These are phyloP conservation scores for Lagenorhynchus albirostris DNA, from an alignment of 2,113 vertebrate genomes.

Conservation along the genomic window DNA sequence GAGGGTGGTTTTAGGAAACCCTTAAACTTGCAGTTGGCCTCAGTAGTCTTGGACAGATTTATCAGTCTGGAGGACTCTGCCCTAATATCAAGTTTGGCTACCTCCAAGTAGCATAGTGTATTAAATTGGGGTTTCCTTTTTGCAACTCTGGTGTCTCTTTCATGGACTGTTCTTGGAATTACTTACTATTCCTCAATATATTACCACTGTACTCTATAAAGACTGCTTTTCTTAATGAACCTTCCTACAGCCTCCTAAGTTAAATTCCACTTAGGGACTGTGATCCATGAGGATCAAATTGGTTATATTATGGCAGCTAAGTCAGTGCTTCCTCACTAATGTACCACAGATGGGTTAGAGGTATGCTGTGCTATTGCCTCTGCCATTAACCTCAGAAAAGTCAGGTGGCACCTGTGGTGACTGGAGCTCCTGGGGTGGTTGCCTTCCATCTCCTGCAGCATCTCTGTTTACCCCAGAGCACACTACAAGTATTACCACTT, in stretches of 20 bases:
- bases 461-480: neutral
- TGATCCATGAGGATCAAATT: neutral
- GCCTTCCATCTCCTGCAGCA: neutral
- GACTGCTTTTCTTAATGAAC: constrained; percentile 10
- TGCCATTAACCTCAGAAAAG: neutral
- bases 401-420: neutral
- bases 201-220: neutral
- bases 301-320: neutral
- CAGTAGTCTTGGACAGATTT: neutral
- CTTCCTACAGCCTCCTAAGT: neutral
- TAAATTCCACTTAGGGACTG: neutral
- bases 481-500: neutral
- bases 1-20: neutral
- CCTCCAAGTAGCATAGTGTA: neutral
- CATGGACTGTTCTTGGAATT: neutral
- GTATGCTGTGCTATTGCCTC: neutral
- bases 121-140: neutral
- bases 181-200: neutral
- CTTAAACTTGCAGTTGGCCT: neutral
- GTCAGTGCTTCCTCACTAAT: neutral
- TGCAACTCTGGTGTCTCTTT: neutral
- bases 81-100: neutral
- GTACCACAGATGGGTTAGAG: neutral
- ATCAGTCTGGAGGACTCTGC: neutral
- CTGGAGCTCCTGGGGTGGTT: neutral